These are phyloP conservation scores for Chrysomela aeneicollis DNA, from an alignment of 2,888 invertebrate species.

Conservation along the genomic window DNA sequence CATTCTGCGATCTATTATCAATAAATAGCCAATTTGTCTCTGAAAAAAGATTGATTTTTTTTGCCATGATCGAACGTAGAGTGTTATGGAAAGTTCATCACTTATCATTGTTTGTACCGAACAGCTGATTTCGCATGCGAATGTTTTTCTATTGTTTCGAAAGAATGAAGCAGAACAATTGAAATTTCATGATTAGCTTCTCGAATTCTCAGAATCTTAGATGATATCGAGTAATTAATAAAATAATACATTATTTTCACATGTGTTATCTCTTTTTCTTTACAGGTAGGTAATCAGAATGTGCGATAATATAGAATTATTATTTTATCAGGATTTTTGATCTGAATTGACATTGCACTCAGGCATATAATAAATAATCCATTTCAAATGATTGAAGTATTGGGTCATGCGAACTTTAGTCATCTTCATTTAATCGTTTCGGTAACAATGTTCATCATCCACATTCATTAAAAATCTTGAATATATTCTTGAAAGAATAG, in stretches of 20 bases:
- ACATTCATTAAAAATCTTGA: no score
- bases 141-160: neutral
- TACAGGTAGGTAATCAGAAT: neutral
- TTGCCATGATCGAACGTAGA: neutral
- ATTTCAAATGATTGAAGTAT: no score
- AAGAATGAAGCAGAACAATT: neutral
- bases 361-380: no score
- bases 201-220: neutral
- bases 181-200: neutral
- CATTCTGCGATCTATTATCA: neutral
- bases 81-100: neutral
- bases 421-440: conserved; percentile 21
- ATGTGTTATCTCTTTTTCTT: neutral
- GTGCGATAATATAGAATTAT: no score
- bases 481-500: no score
- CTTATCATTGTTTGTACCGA: neutral
- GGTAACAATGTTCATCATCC: no score
- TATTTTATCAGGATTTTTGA: no score
- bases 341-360: no score
- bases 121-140: neutral
- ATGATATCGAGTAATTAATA: neutral
- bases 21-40: no score
- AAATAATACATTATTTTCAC: neutral
- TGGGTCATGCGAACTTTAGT: no score
- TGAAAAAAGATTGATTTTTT: neutral